Evolutionary conservation across 2,797 vertebrate species (phyloP), one percentile per base, ranked within the genome.

Genomic region (Microctenopoma stevenorrisi): DNA sequence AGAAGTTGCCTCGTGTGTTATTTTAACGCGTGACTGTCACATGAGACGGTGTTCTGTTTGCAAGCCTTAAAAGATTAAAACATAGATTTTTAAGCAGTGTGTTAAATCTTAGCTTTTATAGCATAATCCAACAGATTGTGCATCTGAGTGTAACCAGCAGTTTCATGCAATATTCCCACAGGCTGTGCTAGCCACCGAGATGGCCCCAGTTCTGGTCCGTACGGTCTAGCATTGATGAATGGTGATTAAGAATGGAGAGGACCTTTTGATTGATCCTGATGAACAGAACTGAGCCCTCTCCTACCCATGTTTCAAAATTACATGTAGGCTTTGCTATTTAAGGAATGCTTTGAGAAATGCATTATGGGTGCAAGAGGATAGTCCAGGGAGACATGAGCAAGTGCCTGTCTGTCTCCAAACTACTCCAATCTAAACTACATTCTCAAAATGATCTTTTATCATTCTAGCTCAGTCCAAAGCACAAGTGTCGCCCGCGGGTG

Each of bases 331-430:
- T 81, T 64, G 49, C 63, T 68, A 40, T 47, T 76, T 67, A 63
- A 64, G 46, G 60, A 86, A 78, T 77, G 68, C 49, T 84, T 81
- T 78, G 76, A 81, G 73, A 54, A 84, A 76, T 68, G 48, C 33
- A 50, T 66, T 56, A 76, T 75, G 47, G 57, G 56, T 64, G 63
- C 38, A 75, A 35, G 33, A 35, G 33, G 47, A 78, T 71, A 46
- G 63, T 68, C 70, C 64, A 68, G 59, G 53, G 61, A 76, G 69
- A 54, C 72, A 78, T 74, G 64, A 74, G 30, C 30, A 66, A 73
- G 62, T 37, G 50, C 14, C 59, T 55, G 66, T 82, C 72, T 84
- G 62, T 64, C 65, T 81, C 65, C 30, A 46, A 30, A 66, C 48
- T 25, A 38, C 44, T 56, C 44, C 14, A 28, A 37, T 48, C 38